Percentiles rank a stretch among this genome's conserved stretches.
phyloP scores from a whole-genome alignment of 2,888 invertebrate species.

The Hydraecia micacea region DNA sequence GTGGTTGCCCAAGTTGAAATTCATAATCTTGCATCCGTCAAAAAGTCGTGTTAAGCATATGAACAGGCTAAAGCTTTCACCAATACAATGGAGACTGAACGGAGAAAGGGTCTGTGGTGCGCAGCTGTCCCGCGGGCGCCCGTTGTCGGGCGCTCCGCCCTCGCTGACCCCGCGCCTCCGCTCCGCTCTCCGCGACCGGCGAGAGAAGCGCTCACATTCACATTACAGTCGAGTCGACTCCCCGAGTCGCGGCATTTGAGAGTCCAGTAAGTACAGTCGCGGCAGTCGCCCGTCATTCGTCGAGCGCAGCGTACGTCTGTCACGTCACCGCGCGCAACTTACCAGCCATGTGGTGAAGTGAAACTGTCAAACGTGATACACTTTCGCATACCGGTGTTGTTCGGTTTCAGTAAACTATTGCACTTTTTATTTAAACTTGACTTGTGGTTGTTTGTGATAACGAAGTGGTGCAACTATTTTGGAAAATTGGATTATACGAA shows the following conservation, averaged over 20 bases:
- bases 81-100: conserved; percentile 78
- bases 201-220: conserved; percentile 75
- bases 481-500: conserved; percentile 90
- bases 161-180: conserved; percentile 82
- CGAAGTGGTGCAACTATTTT: conserved; percentile 85
- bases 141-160: conserved; percentile 83
- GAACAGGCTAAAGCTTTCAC: conserved; percentile 82
- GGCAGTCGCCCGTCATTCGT: conserved; percentile 86
- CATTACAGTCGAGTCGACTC: conserved; percentile 70
- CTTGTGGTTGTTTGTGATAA: conserved; percentile 84
- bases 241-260: conserved; percentile 67
- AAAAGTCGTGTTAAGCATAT: conserved; percentile 66
- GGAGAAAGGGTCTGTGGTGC: conserved; percentile 87
- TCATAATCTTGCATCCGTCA: conserved; percentile 51
- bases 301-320: conserved; percentile 82
- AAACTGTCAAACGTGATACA: conserved; percentile 89
- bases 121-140: conserved; percentile 88
- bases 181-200: conserved; percentile 71
- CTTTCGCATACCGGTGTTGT: conserved; percentile 83
- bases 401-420: conserved; percentile 80
- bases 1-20: conserved; percentile 32
- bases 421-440: conserved; percentile 72
- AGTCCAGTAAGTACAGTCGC: conserved; percentile 66
- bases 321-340: conserved; percentile 78
- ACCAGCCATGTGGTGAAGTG: conserved; percentile 89